Percentiles rank a stretch among this genome's conserved stretches.
Evolutionary conservation across 1,140 invertebrate genomes (phyloP).

Genomic region (Calephelis nemesis): DNA sequence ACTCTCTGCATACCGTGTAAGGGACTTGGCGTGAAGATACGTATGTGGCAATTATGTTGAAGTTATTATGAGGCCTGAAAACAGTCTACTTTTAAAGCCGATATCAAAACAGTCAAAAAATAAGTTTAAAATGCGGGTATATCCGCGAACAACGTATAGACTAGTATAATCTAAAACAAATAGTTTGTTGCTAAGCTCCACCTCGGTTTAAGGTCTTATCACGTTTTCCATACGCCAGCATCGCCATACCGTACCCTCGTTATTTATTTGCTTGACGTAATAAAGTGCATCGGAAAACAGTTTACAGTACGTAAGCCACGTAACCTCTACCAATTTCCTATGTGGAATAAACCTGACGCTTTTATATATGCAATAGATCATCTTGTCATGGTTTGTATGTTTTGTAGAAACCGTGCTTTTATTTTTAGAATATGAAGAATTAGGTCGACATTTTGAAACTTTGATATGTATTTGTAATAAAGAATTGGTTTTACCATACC

Average conservation of each 20-base stretch:
- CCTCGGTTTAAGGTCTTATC: constrained; percentile 19
- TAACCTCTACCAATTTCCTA: constrained; percentile 22
- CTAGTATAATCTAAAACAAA: neutral
- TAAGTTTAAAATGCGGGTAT: too few species aligned
- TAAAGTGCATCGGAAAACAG: constrained; percentile 24
- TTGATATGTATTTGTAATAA: too few species aligned
- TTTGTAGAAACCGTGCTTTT: neutral
- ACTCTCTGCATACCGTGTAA: too few species aligned
- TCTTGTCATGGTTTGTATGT: neutral
- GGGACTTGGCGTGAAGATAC: too few species aligned
- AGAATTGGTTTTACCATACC: too few species aligned
- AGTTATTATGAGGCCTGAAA: neutral
- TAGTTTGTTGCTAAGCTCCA: constrained; percentile 9
- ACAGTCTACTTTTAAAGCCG: neutral
- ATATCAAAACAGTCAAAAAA: too few species aligned
- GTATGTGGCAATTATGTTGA: too few species aligned
- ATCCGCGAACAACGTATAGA: neutral
- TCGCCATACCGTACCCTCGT: constrained; percentile 12
- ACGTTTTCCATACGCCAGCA: constrained; percentile 20
- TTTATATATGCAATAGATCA: constrained; percentile 3
- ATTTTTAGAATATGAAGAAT: too few species aligned
- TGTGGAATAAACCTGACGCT: constrained; percentile 8
- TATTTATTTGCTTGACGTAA: constrained; percentile 21
- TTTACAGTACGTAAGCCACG: constrained; percentile 16
- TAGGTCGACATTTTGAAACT: too few species aligned